Base-by-base conservation (phyloP, 2,797 vertebrate genomes). In the Harpagifer antarcticus region DNA sequence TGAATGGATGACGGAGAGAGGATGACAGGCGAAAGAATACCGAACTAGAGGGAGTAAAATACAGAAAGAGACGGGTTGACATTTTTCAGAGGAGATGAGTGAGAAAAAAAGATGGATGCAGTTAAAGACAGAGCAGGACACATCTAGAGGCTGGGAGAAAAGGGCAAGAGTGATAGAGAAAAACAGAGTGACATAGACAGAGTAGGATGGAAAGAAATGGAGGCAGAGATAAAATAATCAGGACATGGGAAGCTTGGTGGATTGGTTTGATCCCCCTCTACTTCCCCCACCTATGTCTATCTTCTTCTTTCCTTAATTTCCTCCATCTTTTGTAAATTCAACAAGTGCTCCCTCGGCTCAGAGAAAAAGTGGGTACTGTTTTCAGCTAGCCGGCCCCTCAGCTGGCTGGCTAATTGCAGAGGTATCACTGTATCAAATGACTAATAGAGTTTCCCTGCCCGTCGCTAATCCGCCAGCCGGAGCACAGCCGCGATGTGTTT, bases 361-460 rank as follows among this genome's bases (percentile, higher is more conserved):
- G 37, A 60, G 62, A 80, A 77, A 86, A 87, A 85, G 64, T 79
- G 60, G 10, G 58, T 49, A 56, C 56, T 5, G 9, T 72, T 84
- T 61, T 55, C 37, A 84, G 79, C 60, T 49, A 74, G 86, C 68
- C 56, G 8, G 74, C 74, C 84, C 79, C 79, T 86, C 71, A 66
- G 77, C 79, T 63, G 77, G 58, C 82, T 82, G 83, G 75, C 82
- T 93, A 92, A 93, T 93, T 91, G 89, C 83, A 52, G 84, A 86
- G 88, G 88, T 91, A 90, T 91, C 84, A 85, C 87, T 88, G 83
- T 91, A 88, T 92, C 91, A 92, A 87, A 90, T 89, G 89, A 89
- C 88, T 91, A 91, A 92, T 92, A 86, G 87, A 90, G 83, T 91
- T 91, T 91, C 86, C 84, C 72, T 90, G 85, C 72, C 87, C 52